Base-by-base conservation (phyloP, 1,140 invertebrate genomes). In the Calliopsis andreniformis region DNA sequence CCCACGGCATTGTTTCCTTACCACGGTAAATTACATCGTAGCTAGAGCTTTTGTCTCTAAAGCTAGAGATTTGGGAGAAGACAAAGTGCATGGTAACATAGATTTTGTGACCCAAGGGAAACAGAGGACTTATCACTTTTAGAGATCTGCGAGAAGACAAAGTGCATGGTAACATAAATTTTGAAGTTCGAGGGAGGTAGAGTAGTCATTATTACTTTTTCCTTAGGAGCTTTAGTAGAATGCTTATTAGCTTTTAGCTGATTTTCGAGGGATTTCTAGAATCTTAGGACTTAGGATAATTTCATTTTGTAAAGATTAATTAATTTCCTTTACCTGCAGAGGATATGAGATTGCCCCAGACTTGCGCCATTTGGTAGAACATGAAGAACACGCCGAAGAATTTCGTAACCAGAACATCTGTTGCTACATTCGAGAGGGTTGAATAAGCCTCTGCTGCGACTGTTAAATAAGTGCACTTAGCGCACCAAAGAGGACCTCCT, bases 381-480 rank as follows among this genome's bases (percentile, higher is more conserved):
- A 98, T 96, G 92, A 98, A 98, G 92, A 98, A 98, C 2, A 98
- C 92, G 0, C 97, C 97, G 88, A 98, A 98, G 90, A 98, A 98
- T 79, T 96, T 92, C 3, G 96, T 95, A 32, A 98, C 95, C 30
- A 97, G 92, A 0, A 95, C 93, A 53, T 97, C 96, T 0, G 94
- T 91, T 3, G 93, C 86, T 3, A 95, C 91, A 1, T 94, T 94
- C 0, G 94, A 95, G n/a, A 96, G 79, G 70, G 94, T 93, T 0
- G 94, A 92, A 71, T 96, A 96, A 10, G 95, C 94, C 77, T 96
- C 95, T 0, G 96, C 95, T 0, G 95, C 94, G 73, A 98, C 95
- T 0, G 96, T 97, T 0, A 98, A 91, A 86, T 98, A 98, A 16
- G 96, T 97, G 86, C 97, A 97, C 89, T 98, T 97, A 0, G 97